phyloP scores from a whole-genome alignment of 2,888 invertebrate species.

The Drosophila neonasuta region DNA sequence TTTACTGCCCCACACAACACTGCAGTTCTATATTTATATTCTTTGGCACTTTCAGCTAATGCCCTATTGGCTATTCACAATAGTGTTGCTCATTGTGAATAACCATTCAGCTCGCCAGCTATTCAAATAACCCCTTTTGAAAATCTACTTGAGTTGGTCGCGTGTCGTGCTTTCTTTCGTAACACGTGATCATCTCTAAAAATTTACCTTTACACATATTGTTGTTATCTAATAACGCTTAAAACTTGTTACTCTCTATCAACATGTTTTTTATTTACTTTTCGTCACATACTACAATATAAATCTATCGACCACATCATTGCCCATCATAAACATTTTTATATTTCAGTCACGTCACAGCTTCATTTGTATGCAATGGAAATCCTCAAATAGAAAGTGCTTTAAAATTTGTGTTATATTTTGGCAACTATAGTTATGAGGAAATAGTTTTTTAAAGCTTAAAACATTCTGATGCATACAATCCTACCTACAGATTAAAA shows the following conservation, averaged over 20 bases:
- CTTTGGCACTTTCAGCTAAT: conserved; percentile 4
- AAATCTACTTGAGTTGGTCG: conserved; percentile 6
- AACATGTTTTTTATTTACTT: conserved; percentile 1
- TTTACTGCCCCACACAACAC: conserved; percentile 7
- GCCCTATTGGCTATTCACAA: conserved; percentile 13
- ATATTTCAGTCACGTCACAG: conserved; percentile 19
- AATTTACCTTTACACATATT: conserved; percentile 9
- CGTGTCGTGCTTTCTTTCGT: background rate
- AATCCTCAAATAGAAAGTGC: background rate
- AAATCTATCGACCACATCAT: background rate
- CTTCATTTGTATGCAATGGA: conserved; percentile 5
- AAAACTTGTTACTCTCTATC: background rate
- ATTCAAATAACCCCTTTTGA: conserved; percentile 29
- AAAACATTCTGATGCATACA: too few species aligned
- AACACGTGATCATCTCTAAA: background rate
- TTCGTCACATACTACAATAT: background rate
- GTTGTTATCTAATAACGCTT: conserved; percentile 18
- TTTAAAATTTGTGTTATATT: background rate
- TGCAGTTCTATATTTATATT: background rate
- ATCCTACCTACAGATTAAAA: too few species aligned
- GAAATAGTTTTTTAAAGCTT: too few species aligned
- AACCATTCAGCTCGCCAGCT: conserved; percentile 3
- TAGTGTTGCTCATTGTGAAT: conserved; percentile 15
- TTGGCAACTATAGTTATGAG: background rate
- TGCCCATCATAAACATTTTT: conserved; percentile 8